Percentiles rank a stretch among this genome's conserved stretches.
Conservation (phyloP, 1,140 invertebrate species). For the Glomeris maerens region DNA sequence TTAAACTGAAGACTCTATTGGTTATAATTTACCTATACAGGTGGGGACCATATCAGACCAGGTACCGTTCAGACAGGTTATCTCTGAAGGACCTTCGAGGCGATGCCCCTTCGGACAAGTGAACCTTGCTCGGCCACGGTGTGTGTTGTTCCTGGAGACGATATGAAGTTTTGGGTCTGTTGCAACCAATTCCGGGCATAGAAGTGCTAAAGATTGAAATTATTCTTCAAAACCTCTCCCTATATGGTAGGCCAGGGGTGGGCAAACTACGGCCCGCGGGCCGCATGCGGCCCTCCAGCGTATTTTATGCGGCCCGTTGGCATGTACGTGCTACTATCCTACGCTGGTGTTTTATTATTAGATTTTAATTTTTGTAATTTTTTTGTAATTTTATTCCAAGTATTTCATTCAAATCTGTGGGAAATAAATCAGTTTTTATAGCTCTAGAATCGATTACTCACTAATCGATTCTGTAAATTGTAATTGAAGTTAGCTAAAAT, state of each 20-base stretch:
- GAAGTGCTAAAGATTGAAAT: conserved; percentile 31
- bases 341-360: too few species aligned
- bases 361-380: too few species aligned
- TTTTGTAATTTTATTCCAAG: too few species aligned
- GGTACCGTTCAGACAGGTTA: conserved; percentile 56
- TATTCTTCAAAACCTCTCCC: conserved; percentile 39
- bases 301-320: too few species aligned
- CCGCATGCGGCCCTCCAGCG: too few species aligned
- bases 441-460: too few species aligned
- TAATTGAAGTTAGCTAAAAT: too few species aligned
- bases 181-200: conserved; percentile 46
- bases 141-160: conserved; percentile 46
- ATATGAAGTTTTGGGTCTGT: conserved; percentile 40
- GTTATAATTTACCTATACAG: conserved; percentile 44
- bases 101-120: conserved; percentile 66
- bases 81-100: conserved; percentile 50
- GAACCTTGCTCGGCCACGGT: conserved; percentile 55
- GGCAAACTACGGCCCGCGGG: conserved; percentile 64
- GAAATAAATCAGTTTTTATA: too few species aligned
- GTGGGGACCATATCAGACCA: conserved; percentile 61
- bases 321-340: too few species aligned
- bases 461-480: too few species aligned
- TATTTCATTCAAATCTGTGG: too few species aligned
- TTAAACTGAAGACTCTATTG: not conserved
- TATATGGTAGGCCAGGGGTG: conserved; percentile 46